These are phyloP conservation scores for Merluccius polli DNA, from an alignment of 2,797 vertebrate species.

Conservation along the genomic window DNA sequence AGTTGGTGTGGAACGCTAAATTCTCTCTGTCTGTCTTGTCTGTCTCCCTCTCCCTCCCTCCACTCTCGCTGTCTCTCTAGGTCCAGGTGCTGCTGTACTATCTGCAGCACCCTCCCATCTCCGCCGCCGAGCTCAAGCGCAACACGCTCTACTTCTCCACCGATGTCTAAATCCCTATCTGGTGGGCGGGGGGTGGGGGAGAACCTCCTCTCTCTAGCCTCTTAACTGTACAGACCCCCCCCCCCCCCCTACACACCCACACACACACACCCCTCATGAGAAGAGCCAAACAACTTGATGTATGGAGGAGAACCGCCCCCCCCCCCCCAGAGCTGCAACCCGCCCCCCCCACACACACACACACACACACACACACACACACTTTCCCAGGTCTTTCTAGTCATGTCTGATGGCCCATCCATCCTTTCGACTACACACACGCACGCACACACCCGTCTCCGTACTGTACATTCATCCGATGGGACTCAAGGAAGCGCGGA, in stretches of 20 bases:
- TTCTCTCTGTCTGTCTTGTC: neutral
- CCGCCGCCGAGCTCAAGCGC: slow-evolving; percentile 92
- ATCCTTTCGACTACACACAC: neutral
- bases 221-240: neutral
- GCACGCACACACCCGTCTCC: neutral
- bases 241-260: slow-evolving; percentile 41
- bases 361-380: neutral
- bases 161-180: slow-evolving; percentile 82
- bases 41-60: neutral
- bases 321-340: too few species aligned
- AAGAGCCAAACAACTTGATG: slow-evolving; percentile 9
- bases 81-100: slow-evolving; percentile 99
- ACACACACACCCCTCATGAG: slow-evolving; percentile 6
- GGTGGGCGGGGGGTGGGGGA: slow-evolving; percentile 33
- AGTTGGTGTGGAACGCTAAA: neutral
- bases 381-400: neutral
- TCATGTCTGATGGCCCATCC: neutral
- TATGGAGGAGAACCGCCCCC: neutral
- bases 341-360: neutral
- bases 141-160: slow-evolving; percentile 98
- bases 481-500: neutral
- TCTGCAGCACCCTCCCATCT: slow-evolving; percentile 93
- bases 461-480: neutral
- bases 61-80: slow-evolving; percentile 57
- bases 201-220: neutral